phyloP scores from a whole-genome alignment of 1,140 invertebrate genomes.

The Calosoma granatense region DNA sequence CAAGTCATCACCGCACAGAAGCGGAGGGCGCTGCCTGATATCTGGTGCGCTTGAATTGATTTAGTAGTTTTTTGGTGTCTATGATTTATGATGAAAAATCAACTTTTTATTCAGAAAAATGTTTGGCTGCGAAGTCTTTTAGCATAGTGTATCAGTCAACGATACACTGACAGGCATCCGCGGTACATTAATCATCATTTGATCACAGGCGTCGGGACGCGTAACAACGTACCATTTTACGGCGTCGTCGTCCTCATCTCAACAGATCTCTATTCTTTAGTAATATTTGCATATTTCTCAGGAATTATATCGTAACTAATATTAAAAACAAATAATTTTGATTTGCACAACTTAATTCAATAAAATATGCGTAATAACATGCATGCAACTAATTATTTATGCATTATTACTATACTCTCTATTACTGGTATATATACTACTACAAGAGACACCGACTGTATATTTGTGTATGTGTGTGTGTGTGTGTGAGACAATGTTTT shows the following conservation, averaged over 20 bases:
- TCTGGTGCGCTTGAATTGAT: conserved; percentile 1
- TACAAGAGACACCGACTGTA: no score
- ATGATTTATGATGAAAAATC: conserved; percentile 19
- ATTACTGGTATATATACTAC: no score
- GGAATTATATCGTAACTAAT: background rate
- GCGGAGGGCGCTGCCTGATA: background rate
- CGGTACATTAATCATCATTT: conserved; percentile 19
- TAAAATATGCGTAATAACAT: background rate
- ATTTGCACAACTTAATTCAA: background rate
- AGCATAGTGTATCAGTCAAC: conserved; percentile 20
- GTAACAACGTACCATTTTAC: no score
- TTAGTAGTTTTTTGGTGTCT: conserved; percentile 7
- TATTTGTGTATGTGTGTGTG: no score
- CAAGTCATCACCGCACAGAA: background rate
- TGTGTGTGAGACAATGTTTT: no score
- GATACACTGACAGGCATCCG: conserved; percentile 10
- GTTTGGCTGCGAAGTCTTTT: conserved; percentile 14
- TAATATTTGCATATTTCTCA: background rate
- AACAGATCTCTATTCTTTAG: background rate
- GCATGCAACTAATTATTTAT: background rate
- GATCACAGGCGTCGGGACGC: conserved; percentile 7
- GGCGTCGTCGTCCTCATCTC: background rate
- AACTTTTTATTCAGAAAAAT: conserved; percentile 12
- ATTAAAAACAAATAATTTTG: background rate
- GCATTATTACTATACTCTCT: no score